Conservation (phyloP, 2,888 invertebrate genomes). For the Eupithecia tripunctaria region DNA sequence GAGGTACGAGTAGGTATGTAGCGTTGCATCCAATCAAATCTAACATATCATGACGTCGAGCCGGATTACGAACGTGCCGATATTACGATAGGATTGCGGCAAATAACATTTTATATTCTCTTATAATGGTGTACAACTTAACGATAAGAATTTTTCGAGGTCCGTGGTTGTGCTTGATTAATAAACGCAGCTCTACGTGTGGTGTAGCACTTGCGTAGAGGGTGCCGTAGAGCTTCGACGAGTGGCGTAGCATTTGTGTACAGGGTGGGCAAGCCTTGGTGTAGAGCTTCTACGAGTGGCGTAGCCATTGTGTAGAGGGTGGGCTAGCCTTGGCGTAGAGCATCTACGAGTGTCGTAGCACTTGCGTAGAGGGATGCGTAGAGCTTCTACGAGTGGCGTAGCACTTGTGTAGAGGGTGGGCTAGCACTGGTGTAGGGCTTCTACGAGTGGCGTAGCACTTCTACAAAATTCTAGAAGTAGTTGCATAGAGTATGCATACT, state of each 20-base stretch:
- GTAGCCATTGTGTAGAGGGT: too few species aligned
- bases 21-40: slow-evolving; percentile 1
- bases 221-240: not conserved
- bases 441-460: slow-evolving; percentile 4
- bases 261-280: not conserved
- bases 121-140: not conserved
- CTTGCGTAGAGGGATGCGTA: slow-evolving; percentile 4
- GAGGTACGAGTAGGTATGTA: not conserved
- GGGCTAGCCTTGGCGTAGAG: not conserved
- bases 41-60: not conserved
- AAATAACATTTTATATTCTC: not conserved
- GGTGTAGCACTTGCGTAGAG: too few species aligned
- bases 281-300: not conserved
- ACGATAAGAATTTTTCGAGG: not conserved
- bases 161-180: too few species aligned
- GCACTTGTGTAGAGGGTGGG: slow-evolving; percentile 17
- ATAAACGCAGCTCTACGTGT: not conserved
- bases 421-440: slow-evolving; percentile 5
- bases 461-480: not conserved
- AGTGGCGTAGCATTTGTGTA: too few species aligned
- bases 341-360: not conserved
- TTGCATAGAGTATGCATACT: not conserved
- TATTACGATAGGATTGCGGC: not conserved
- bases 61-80: not conserved
- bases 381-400: slow-evolving; percentile 16